Evolutionary conservation across 2,888 invertebrate genomes (phyloP).

Genomic region (Euclidia mi): DNA sequence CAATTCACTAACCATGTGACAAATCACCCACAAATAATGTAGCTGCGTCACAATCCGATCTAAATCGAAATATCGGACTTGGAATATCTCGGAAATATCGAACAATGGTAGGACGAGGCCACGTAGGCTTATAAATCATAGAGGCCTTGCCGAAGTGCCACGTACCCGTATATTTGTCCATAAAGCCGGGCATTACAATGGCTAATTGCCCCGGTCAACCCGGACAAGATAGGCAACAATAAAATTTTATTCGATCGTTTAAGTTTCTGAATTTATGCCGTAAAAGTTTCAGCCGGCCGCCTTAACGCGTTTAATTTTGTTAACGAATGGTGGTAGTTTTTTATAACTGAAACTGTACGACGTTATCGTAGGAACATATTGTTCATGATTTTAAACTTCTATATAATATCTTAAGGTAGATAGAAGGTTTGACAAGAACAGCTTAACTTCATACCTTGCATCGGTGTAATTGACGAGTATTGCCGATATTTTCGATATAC

Average conservation of each 20-base stretch:
- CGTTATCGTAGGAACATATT: too few species aligned
- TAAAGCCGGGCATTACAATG: conserved; percentile 65
- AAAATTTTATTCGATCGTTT: conserved; percentile 64
- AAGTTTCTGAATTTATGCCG: conserved; percentile 56
- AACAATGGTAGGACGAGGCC: conserved; percentile 56
- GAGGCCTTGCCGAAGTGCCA: conserved; percentile 55
- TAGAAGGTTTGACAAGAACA: too few species aligned
- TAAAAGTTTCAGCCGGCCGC: conserved; percentile 44
- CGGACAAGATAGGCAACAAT: conserved; percentile 63
- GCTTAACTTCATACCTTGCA: too few species aligned
- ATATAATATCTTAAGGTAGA: too few species aligned
- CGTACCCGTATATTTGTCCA: conserved; percentile 59
- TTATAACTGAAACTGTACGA: background rate
- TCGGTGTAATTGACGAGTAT: too few species aligned
- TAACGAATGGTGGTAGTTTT: conserved; percentile 6
- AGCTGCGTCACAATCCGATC: conserved; percentile 52
- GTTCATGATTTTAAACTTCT: too few species aligned
- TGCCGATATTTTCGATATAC: too few species aligned
- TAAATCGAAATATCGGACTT: conserved; percentile 53
- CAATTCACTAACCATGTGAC: conserved; percentile 40
- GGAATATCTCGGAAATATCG: conserved; percentile 56
- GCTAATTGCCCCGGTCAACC: conserved; percentile 66
- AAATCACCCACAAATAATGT: conserved; percentile 53
- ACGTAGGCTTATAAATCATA: conserved; percentile 60
- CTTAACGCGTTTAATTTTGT: conserved; percentile 41